Base-by-base conservation (phyloP, 2,797 vertebrate genomes). In the Vespertilio murinus region DNA sequence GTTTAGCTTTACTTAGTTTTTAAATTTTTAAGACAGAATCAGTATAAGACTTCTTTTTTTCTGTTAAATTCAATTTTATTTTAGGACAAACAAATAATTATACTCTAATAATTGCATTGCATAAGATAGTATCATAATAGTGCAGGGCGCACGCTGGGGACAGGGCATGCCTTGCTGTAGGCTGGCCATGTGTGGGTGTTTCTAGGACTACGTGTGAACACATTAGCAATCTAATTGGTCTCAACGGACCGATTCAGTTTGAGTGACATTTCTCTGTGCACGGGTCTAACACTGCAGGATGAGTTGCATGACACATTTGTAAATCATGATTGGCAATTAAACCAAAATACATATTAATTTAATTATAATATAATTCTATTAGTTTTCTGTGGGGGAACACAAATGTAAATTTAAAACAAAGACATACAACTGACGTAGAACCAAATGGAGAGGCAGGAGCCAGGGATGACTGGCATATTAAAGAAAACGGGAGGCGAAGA, bases 351-450 rank as follows among this genome's bases (percentile, higher is more conserved):
- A 8, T 79, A 45, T 71, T 56, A 56, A 70, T 79, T 84, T 49
- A 64, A 64, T 79, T 84, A 56, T 69, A 64, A 82, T 45, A 20
- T 38, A 75, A 75, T 35, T 18, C n/a, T 54, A 61, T 80, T 54
- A 45, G 28, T 78, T 91, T 82, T 82, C 25, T 67, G 38, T 6
- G 12, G 70, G 59, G 47, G n/a, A 75, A 67, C 5, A 45, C 12
- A 38, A 67, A 49, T 95, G 81, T 18, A 83, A 74, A 81, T 65
- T 56, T 69, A 69, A 94, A 95, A 79, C 4, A 9, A 65, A 82
- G 65, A 38, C 10, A 33, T 20, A 30, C 3, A 45, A 28, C 4
- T 22, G 42, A 88, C 20, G 6, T 33, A 52, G 45, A 52, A 78
- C 54, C 20, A 14, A 65, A 86, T 13, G 20, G 8, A 42, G 35